Conservation (phyloP, 2,113 vertebrate species). For the Vidua chalybeata region DNA sequence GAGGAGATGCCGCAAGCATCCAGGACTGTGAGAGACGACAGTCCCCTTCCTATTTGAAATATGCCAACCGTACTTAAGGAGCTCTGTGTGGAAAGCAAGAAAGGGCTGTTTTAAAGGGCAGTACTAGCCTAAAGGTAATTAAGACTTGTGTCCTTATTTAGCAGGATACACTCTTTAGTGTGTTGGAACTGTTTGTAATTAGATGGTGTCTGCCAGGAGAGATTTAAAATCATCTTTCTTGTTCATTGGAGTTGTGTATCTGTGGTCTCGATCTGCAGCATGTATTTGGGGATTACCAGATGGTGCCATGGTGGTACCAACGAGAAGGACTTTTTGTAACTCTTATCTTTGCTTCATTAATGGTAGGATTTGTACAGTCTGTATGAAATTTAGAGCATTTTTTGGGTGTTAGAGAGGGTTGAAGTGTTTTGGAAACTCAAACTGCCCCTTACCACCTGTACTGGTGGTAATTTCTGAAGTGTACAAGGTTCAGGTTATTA, state of each 20-base stretch:
- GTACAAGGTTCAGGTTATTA: neutral
- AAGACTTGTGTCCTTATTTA: neutral
- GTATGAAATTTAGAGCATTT: neutral
- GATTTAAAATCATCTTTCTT: neutral
- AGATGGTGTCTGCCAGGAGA: neutral
- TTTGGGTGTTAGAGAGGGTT: neutral
- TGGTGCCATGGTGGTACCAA: neutral
- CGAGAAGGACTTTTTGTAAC: neutral
- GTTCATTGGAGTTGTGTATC: neutral
- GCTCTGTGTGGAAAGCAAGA: neutral
- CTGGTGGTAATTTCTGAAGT: neutral
- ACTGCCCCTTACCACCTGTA: neutral
- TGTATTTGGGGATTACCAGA: neutral
- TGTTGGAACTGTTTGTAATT: neutral
- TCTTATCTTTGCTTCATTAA: neutral
- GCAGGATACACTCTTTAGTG: neutral
- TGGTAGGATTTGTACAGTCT: neutral
- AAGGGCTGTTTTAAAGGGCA: neutral
- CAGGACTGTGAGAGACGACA: neutral
- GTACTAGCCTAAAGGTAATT: neutral
- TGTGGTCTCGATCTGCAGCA: neutral
- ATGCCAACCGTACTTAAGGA: neutral
- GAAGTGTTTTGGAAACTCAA: neutral
- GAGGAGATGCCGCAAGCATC: fast-evolving
- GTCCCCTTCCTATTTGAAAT: neutral